Base-by-base conservation (phyloP, 2,113 vertebrate genomes). In the Lycaon pictus region DNA sequence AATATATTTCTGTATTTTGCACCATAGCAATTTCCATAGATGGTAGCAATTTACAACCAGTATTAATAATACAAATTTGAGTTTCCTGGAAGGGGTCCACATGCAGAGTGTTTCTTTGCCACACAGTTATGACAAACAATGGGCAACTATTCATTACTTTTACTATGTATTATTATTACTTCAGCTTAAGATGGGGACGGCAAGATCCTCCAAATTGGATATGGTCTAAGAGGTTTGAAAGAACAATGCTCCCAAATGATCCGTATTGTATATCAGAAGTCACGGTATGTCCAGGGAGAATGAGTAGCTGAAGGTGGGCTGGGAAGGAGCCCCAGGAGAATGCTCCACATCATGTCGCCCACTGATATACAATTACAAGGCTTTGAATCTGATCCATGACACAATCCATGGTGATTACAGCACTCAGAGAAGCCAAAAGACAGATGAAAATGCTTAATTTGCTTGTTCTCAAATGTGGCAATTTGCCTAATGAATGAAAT, bases 171-270 rank as follows among this genome's bases (percentile, higher is more conserved):
- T 97, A 96, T 97, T 97, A 97, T 91, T 91, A 93, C 67, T 94
- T 95, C 97, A 95, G 58, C 79, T 93, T 90, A 97, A 97, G 93
- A 96, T 48, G 65, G 90, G 88, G 97, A 90, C 95, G 88, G 94
- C 94, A 90, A 97, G 95, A 94, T 96, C 77, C 94, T 80, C 91
- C 90, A 96, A 94, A 97, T 93, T 96, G 85, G 53, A 71, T 95
- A 20, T 94, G 91, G 97, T n/a, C 88, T 98, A 84, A 95, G 97
- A 97, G 85, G 79, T 90, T 93, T 72, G 88, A 90, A 83, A 89
- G 90, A 98, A 98, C 98, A 98, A 97, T 98, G 90, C 67, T 96
- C 86, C 94, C 83, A 98, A 98, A 98, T 95, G 95, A 97, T 96
- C 58, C 53, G 96, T 86, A 97, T 97, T 98, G 95, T 97, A 22